These are phyloP conservation scores for Sebastes dallii DNA, from an alignment of 2,797 vertebrate genomes.

Conservation along the genomic window DNA sequence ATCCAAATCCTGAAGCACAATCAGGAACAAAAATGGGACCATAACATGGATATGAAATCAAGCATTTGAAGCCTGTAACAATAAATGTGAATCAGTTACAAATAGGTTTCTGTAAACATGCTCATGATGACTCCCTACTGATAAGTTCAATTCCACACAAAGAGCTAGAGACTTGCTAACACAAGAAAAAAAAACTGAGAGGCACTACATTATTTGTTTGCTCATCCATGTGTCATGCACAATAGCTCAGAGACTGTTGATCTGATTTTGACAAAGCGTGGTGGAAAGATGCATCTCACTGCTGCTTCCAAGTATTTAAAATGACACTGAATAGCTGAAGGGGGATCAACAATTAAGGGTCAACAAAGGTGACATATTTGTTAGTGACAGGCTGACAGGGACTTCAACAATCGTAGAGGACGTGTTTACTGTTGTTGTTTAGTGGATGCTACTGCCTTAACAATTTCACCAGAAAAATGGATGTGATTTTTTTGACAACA, in stretches of 20 bases:
- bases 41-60: neutral
- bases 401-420: conserved; percentile 42
- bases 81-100: neutral
- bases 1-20: neutral
- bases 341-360: conserved; percentile 67
- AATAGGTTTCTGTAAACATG: neutral
- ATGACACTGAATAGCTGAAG: conserved; percentile 64
- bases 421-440: conserved; percentile 37
- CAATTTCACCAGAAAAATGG: neutral
- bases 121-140: neutral
- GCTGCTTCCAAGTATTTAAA: conserved; percentile 53
- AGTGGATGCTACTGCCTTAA: neutral
- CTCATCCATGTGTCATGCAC: conserved; percentile 40
- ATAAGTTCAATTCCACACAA: neutral
- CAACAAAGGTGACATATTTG: conserved; percentile 61
- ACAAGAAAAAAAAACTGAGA: neutral
- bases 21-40: neutral
- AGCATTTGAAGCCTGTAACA: neutral
- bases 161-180: neutral
- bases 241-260: conserved; percentile 37
- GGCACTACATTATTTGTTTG: conserved; percentile 34
- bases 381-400: conserved; percentile 59
- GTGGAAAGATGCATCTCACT: conserved; percentile 49
- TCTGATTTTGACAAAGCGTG: conserved; percentile 47
- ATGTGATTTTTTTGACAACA: neutral